phyloP scores from a whole-genome alignment of 2,888 invertebrate genomes.

The Lymantria dispar region DNA sequence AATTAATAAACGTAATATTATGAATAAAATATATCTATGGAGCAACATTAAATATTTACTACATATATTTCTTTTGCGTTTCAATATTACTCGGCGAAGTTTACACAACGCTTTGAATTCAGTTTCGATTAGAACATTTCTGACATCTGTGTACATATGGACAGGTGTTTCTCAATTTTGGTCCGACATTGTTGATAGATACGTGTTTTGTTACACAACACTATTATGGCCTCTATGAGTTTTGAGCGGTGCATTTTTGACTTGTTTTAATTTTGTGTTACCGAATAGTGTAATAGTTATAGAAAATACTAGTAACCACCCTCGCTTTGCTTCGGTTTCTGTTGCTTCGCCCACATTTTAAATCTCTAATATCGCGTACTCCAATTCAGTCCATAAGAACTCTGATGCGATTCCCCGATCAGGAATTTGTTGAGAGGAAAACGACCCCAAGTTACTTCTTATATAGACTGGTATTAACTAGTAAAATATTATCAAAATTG shows the following conservation, averaged over 20 bases:
- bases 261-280: background rate
- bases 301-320: too few species aligned
- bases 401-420: too few species aligned
- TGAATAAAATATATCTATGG: too few species aligned
- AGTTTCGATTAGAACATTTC: conserved; percentile 23
- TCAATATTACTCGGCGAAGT: background rate
- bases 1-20: too few species aligned
- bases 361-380: too few species aligned
- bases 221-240: conserved; percentile 4
- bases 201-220: conserved; percentile 19
- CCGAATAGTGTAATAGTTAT: background rate
- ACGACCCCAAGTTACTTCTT: too few species aligned
- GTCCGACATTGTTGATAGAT: conserved; percentile 13
- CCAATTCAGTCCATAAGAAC: too few species aligned
- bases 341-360: too few species aligned
- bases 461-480: too few species aligned
- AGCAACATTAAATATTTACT: background rate
- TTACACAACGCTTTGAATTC: conserved; percentile 15
- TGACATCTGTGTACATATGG: conserved; percentile 16
- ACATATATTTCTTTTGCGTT: background rate
- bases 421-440: too few species aligned
- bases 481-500: too few species aligned
- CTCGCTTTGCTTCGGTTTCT: too few species aligned
- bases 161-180: conserved; percentile 23
- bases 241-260: background rate